phyloP scores from a whole-genome alignment of 2,888 invertebrate species.

The Lithophane ornitopus region DNA sequence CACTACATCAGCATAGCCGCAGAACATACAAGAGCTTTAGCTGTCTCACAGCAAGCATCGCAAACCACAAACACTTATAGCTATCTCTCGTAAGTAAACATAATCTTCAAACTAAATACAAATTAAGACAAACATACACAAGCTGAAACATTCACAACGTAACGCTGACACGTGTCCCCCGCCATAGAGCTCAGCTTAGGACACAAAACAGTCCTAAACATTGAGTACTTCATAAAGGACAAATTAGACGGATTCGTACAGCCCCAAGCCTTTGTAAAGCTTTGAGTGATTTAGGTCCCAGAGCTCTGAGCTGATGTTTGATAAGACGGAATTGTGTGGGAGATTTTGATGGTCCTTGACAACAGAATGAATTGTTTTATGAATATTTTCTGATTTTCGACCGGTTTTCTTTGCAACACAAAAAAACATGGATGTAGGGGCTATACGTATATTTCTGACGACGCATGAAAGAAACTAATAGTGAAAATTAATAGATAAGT shows the following conservation, averaged over 20 bases:
- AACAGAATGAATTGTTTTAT: conserved; percentile 4
- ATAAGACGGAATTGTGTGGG: conserved; percentile 14
- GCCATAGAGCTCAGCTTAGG: conserved; percentile 39
- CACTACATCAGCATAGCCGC: background rate
- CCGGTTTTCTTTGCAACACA: background rate
- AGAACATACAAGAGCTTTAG: conserved; percentile 12
- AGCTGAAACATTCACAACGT: conserved; percentile 35
- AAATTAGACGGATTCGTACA: conserved; percentile 46
- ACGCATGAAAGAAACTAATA: background rate
- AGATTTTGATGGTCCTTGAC: conserved; percentile 17
- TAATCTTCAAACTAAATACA: conserved; percentile 57
- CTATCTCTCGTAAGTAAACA: conserved; percentile 38
- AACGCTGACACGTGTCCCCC: conserved; percentile 43
- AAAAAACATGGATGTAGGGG: background rate
- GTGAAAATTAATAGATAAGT: too few relatives aligned
- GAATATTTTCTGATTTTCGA: background rate
- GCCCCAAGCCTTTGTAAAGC: conserved; percentile 41
- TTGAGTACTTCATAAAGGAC: conserved; percentile 53
- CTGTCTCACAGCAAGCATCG: conserved; percentile 14
- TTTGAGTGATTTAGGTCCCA: conserved; percentile 56
- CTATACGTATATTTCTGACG: background rate
- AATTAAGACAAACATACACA: conserved; percentile 47
- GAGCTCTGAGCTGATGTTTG: conserved; percentile 43
- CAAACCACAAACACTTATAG: conserved; percentile 31
- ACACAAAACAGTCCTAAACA: conserved; percentile 44